Base-by-base conservation (phyloP, 2,113 vertebrate species). In the Dasypus novemcinctus region DNA sequence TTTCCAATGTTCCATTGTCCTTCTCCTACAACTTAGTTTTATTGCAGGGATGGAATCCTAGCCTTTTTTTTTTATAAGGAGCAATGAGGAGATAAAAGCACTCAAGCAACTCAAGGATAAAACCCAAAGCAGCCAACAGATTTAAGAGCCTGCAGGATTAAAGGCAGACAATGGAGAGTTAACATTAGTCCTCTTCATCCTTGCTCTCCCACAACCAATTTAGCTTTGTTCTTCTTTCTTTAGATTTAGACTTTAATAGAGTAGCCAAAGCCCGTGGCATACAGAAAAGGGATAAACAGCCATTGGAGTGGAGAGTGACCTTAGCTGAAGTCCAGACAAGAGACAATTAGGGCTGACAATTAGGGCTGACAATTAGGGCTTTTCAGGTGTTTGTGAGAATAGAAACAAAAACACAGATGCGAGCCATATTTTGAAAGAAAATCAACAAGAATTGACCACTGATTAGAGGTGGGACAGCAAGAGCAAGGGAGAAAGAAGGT, bases 191-290 rank as follows among this genome's bases (percentile, higher is more conserved):
- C 52, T 74, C 79, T 93, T 93, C 76, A 79, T 33, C 63, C 69
- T 66, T 64, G 63, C 9, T 71, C 86, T 84, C 59, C 54, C 80
- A 92, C 94, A 95, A 68, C 25, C 59, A 91, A 59, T 54, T 90
- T 75, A 75, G 41, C 49, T 94, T 83, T 89, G 49, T 93, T 57
- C 54, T 85, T 64, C n/a, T 66, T 92, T 94, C n/a, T 57, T 46
- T 84, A 74, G 43, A 88, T 57, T 46, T 33, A 91, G 41, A 36
- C 64, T 59, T 93, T 71, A 91, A 72, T 43, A 75, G 75, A 91
- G 89, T 0, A 93, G 68, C 36, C 72, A 89, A 91, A 91, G 81
- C 46, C 52, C 23, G n/a, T 54, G 74, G 54, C 85, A 68, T 21
- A 66, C 18, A 72, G 66, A 59, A 86, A 78, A 95, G 21, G 61